Percentiles rank a stretch among this genome's conserved stretches.
Conservation (phyloP, 2,888 invertebrate species). For the Melieria crassipennis region DNA sequence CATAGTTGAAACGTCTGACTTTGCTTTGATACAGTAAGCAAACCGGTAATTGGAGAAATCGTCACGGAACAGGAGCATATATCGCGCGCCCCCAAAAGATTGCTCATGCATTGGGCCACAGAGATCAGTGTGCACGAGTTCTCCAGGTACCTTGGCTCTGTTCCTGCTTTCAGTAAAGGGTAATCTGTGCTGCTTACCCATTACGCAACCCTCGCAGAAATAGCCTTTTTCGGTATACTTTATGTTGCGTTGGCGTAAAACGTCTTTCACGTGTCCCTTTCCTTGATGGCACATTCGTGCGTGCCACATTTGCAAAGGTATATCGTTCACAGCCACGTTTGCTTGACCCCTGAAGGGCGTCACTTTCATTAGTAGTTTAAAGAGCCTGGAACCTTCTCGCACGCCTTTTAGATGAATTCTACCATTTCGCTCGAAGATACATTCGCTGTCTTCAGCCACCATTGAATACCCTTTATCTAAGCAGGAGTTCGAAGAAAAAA, state of each 20-base stretch:
- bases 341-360: slow-evolving; percentile 4
- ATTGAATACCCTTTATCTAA: slow-evolving; percentile 40
- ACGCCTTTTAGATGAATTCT: slow-evolving; percentile 27
- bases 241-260: slow-evolving; percentile 39
- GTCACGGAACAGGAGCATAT: slow-evolving; percentile 44
- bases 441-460: slow-evolving; percentile 30
- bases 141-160: slow-evolving; percentile 35
- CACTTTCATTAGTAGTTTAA: slow-evolving; percentile 37
- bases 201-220: slow-evolving; percentile 44
- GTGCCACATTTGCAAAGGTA: slow-evolving; percentile 45
- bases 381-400: slow-evolving; percentile 28
- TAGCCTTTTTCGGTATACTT: slow-evolving; percentile 33
- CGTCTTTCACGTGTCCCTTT: slow-evolving; percentile 39
- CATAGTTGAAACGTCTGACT: slow-evolving; percentile 37
- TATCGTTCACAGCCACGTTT: slow-evolving; percentile 22
- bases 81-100: slow-evolving; percentile 42
- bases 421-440: slow-evolving; percentile 34
- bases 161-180: slow-evolving; percentile 37
- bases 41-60: slow-evolving; percentile 41
- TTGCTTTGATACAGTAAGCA: slow-evolving; percentile 43
- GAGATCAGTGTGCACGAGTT: slow-evolving; percentile 46
- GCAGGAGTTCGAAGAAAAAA: slow-evolving; percentile 42
- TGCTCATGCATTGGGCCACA: slow-evolving; percentile 43
- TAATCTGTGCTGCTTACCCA: slow-evolving; percentile 43
- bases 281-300: slow-evolving; percentile 46